These are phyloP conservation scores for Hermatobates lingyangjiaoensis DNA, from an alignment of 1,140 invertebrate species.

Conservation along the genomic window DNA sequence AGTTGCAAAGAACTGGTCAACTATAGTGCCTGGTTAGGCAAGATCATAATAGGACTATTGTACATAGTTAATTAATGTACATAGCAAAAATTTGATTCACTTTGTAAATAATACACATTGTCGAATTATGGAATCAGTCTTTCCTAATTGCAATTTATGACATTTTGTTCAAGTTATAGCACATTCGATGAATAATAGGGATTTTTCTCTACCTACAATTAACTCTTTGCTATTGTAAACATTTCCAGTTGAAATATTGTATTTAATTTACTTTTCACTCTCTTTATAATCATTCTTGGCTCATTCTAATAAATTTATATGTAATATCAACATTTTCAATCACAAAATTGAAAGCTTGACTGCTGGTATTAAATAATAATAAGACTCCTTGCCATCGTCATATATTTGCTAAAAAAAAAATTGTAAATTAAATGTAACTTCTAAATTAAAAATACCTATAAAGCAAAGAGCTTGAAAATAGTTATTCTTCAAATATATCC, in stretches of 20 bases:
- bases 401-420: background rate
- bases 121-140: constrained; percentile 16
- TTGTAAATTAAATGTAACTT: constrained; percentile 5
- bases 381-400: background rate
- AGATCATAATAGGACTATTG: background rate
- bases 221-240: constrained; percentile 9
- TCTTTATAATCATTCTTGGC: constrained; percentile 10
- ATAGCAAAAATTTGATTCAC: constrained; percentile 3
- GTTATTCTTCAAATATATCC: constrained; percentile 1
- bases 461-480: constrained; percentile 3
- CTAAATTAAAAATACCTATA: background rate
- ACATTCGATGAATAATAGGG: background rate
- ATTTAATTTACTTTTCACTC: constrained; percentile 8
- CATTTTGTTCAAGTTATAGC: constrained; percentile 5
- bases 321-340: constrained; percentile 8
- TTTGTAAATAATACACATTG: constrained; percentile 10
- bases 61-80: constrained; percentile 5
- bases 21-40: constrained; percentile 10
- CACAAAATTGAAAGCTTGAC: background rate
- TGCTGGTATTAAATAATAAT: background rate
- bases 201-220: background rate
- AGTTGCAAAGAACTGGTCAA: constrained; percentile 3
- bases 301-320: constrained; percentile 11
- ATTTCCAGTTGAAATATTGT: constrained; percentile 9
- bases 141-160: constrained; percentile 8